Evolutionary conservation across 2,888 invertebrate genomes (phyloP), one percentile per base, ranked within the genome.

Genomic region (Cheilosia scutellata): DNA sequence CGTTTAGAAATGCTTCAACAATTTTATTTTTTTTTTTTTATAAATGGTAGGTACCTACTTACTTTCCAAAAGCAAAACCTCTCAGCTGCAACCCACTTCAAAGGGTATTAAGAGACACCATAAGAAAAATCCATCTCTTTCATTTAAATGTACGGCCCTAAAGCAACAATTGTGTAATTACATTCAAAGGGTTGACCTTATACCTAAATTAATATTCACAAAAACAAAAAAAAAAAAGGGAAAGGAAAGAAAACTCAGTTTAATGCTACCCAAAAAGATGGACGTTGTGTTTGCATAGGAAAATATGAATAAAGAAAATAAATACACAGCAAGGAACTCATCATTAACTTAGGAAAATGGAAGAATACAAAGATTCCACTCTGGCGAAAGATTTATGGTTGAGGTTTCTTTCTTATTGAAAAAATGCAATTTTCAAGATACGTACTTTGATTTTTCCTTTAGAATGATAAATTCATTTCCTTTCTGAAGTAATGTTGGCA

Each of bases 391-490:
- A 49, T 49, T 49, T 49, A 49, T 49, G 49, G 11, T 7, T 25
- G 9, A 49, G 11, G 25, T 49, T 25, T 49, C 7, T 49, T 25
- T 47, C 11, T 47, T n/a, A 49, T 49, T 49, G 49, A 25, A 49
- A 25, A 16, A 49, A 49, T 49, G 16, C 25, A 49, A 49, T 49
- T 49, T 25, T 11, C 25, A 25, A 20, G 49, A 7, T 49, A 7
- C 49, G 11, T 49, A 49, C 49, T 49, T 49, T 49, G 25, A 49
- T 49, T 49, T 49, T 49, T 49, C 25, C 25, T 11, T 49, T 11
- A 11, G 25, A 49, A 49, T 20, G 62, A 62, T 47, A 62, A 62
- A 62, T 62, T 44, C 16, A 62, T 62, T 62, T 31, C 29, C 13
- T 6, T 27, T 62, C 42, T 16, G 29, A 62, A 62, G 44, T 31